Base-by-base conservation (phyloP, 2,888 invertebrate species). In the Galerucella calmariensis region DNA sequence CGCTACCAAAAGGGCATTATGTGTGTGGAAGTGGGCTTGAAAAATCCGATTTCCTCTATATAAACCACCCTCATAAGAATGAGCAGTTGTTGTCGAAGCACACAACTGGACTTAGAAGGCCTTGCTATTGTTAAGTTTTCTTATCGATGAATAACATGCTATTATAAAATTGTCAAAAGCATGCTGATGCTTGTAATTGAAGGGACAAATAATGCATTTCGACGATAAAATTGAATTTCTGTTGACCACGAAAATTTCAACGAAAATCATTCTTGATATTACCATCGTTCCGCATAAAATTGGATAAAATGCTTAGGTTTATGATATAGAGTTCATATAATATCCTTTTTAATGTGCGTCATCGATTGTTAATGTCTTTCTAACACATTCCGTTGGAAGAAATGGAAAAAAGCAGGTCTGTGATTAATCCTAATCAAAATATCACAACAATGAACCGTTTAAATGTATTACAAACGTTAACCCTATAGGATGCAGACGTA, bases 1-100 rank as follows among this genome's bases (percentile, higher is more conserved):
- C 75, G 74, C 74, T 78, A 79, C 78, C 77, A 81, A 80, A 79
- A 80, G 75, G 80, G 79, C 81, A 81, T 87, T 87, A 85, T 87
- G 81, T 81, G 83, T 82, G 86, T 87, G 86, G 87, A 87, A 87
- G 87, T 87, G 86, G 86, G 86, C 87, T 87, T 87, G 87, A 87
- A 87, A 87, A 87, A 87, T 87, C 86, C 86, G 86, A 87, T 87
- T 87, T 87, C 86, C 85, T 86, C 84, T 83, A 82, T 83, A 81
- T 82, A 83, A 86, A 84, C 85, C 85, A 83, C 85, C 85, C 85
- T 85, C 86, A 79, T 83, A 83, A 82, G 83, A 83, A 84, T 81
- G 82, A 81, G 82, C 78, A 81, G 81, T 81, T 78, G 77, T 78
- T 77, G 69, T 74, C 75, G 70, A 70, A 35, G 78, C 75, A 76